Conservation (phyloP, 2,797 vertebrate genomes). For the Notolepis coatsorum region DNA sequence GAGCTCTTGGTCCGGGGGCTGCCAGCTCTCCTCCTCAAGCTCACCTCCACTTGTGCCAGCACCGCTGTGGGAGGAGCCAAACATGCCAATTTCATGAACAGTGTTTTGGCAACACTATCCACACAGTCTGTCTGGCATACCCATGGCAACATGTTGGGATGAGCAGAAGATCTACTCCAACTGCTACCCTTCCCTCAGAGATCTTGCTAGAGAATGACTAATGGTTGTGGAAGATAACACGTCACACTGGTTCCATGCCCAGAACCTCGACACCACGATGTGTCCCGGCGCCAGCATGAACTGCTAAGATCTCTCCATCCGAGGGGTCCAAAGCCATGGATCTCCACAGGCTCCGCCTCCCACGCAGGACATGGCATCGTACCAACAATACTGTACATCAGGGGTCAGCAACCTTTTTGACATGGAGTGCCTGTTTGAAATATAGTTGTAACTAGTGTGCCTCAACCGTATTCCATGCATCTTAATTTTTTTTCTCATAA, state of each 20-base stretch:
- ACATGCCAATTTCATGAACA: conserved; percentile 36
- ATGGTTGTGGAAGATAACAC: conserved; percentile 10
- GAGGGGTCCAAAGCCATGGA: conserved; percentile 56
- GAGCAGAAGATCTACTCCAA: not conserved
- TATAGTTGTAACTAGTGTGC: too few species aligned
- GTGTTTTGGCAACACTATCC: conserved; percentile 26
- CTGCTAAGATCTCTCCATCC: conserved; percentile 70
- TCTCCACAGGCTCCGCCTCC: conserved; percentile 52
- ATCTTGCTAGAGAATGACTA: conserved; percentile 26
- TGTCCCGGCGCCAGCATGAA: conserved; percentile 24
- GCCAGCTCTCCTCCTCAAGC: conserved; percentile 93
- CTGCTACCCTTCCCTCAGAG: conserved; percentile 7
- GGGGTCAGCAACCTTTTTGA: too few species aligned
- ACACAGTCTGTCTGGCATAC: conserved; percentile 8
- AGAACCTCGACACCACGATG: conserved; percentile 49
- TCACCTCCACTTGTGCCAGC: conserved; percentile 89
- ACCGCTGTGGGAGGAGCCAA: conserved; percentile 80
- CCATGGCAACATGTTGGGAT: conserved; percentile 12
- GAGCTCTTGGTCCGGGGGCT: conserved; percentile 90
- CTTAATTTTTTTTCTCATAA: too few species aligned
- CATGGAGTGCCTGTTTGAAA: too few species aligned
- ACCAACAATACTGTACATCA: conserved; percentile 28
- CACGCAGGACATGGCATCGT: conserved; percentile 64
- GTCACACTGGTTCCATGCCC: conserved; percentile 47
- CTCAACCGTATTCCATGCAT: too few species aligned